These are phyloP conservation scores for Eulimnadia texana DNA, from an alignment of 1,140 invertebrate species.

Conservation along the genomic window DNA sequence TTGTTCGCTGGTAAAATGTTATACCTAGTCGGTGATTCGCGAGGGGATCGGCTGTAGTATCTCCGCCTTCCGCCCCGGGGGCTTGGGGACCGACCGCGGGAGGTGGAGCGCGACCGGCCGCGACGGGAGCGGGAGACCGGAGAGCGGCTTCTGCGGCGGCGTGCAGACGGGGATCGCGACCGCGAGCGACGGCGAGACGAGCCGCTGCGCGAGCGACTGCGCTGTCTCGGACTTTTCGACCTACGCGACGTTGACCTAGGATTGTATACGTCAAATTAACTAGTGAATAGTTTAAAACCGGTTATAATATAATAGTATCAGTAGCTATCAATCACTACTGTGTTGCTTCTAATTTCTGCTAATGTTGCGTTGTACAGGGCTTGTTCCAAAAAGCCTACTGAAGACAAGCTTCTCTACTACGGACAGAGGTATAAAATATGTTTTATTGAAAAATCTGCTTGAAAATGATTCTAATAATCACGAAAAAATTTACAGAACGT, in stretches of 20 bases:
- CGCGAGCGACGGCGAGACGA: conserved; percentile 9
- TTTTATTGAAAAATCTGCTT: too few relatives aligned
- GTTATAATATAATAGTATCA: too few relatives aligned
- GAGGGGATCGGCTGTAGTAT: conserved; percentile 13
- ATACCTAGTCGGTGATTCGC: conserved; percentile 8
- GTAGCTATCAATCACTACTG: too few relatives aligned
- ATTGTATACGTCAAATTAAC: too few relatives aligned
- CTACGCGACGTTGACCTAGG: conserved; percentile 23
- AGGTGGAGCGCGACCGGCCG: conserved; percentile 24
- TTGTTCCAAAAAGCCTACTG: too few relatives aligned
- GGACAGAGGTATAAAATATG: too few relatives aligned
- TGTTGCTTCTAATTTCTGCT: too few relatives aligned
- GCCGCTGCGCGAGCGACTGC: conserved; percentile 4
- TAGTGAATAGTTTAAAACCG: too few relatives aligned
- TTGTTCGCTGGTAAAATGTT: neutral
- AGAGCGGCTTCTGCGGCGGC: conserved; percentile 19
- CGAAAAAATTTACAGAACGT: too few relatives aligned
- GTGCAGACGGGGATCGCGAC: conserved; percentile 18
- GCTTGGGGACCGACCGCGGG: conserved; percentile 24
- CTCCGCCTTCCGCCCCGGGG: conserved; percentile 17
- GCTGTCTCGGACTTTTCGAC: neutral
- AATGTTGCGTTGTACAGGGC: too few relatives aligned
- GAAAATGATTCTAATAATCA: too few relatives aligned
- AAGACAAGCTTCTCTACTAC: too few relatives aligned
- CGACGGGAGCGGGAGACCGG: conserved; percentile 21